A percentile compares a stretch with the other conserved stretches of the same genome.
phyloP scores from a whole-genome alignment of 2,888 invertebrate genomes.

The Himalopsyche tibetana region DNA sequence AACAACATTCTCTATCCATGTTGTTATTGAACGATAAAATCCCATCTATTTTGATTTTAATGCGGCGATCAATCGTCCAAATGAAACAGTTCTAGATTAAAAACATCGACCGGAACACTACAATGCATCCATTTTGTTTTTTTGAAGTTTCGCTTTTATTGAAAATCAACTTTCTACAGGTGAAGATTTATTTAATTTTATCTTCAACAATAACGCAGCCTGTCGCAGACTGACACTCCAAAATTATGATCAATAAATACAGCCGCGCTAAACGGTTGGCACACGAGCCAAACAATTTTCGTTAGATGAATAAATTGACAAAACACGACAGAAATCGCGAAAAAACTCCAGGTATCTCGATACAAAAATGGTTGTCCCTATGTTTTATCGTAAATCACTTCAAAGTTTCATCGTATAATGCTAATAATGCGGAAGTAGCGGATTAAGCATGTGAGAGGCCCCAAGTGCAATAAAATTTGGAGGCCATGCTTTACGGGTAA shows the following conservation, averaged over 20 bases:
- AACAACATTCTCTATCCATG: not conserved
- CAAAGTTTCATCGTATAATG: too few relatives aligned
- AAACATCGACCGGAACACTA: not conserved
- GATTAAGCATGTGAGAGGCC: too few relatives aligned
- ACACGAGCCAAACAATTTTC: not conserved
- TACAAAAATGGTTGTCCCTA: too few relatives aligned
- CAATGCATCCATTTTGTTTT: conserved; percentile 12
- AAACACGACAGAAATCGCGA: too few relatives aligned
- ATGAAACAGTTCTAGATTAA: conserved; percentile 2
- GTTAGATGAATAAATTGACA: too few relatives aligned
- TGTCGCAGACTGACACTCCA: not conserved
- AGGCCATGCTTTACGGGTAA: too few relatives aligned
- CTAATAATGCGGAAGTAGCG: too few relatives aligned
- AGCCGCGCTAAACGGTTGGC: not conserved
- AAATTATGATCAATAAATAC: not conserved
- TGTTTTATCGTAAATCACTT: too few relatives aligned
- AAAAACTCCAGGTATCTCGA: too few relatives aligned
- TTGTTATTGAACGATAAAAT: not conserved
- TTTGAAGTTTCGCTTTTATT: not conserved
- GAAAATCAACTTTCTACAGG: conserved; percentile 12
- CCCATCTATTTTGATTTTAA: not conserved
- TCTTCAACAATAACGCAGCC: conserved; percentile 7
- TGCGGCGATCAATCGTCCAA: not conserved
- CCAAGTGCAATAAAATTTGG: too few relatives aligned
- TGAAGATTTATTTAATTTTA: conserved; percentile 31